Conservation (phyloP, 2,888 invertebrate genomes). For the Ashinkailepas kermadecensis region DNA sequence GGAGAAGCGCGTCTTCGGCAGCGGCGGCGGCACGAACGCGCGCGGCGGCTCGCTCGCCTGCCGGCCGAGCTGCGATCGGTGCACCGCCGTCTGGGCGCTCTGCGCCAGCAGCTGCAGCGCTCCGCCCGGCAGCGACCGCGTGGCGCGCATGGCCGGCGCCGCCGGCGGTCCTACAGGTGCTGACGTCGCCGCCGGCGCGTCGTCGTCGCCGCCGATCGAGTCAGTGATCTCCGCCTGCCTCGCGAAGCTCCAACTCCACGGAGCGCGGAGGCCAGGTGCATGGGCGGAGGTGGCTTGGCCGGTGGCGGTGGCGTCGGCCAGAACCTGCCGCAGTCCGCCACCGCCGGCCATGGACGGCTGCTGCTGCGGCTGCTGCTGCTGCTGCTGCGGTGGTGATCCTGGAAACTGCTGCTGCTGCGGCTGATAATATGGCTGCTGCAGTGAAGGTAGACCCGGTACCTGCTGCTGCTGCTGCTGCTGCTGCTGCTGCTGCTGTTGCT, state of each 20-base stretch:
- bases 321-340: background rate
- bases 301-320: background rate
- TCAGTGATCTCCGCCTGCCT: no score
- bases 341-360: no score
- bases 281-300: background rate
- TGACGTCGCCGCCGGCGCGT: background rate
- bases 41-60: background rate
- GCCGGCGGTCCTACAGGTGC: background rate
- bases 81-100: background rate
- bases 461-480: background rate
- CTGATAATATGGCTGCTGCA: background rate
- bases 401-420: background rate
- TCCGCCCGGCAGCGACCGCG: background rate
- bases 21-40: background rate
- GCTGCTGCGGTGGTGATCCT: background rate
- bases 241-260: background rate
- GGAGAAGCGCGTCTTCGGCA: conserved; percentile 7
- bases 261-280: background rate
- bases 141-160: background rate
- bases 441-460: background rate
- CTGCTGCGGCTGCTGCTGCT: no score
- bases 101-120: background rate
- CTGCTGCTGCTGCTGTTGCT: conserved; percentile 15
- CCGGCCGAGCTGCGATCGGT: background rate
- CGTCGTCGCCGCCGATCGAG: no score